These are phyloP conservation scores for Hephaestus fuliginosus DNA, from an alignment of 2,797 vertebrate genomes.

Conservation along the genomic window DNA sequence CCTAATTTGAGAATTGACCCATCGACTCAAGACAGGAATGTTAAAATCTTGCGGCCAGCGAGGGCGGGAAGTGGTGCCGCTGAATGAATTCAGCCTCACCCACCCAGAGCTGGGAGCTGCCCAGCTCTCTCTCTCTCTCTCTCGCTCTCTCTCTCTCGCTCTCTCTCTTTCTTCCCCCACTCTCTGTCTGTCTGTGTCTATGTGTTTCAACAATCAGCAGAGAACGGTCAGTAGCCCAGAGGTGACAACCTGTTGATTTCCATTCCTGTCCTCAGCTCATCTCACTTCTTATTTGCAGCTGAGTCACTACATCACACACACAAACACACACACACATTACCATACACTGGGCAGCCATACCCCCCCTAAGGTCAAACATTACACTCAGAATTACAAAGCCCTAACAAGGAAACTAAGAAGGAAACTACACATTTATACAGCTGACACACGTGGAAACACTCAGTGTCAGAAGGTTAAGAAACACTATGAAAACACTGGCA, in stretches of 20 bases:
- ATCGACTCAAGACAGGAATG: slow-evolving; percentile 19
- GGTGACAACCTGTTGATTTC: slow-evolving; percentile 62
- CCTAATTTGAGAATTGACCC: slow-evolving; percentile 10
- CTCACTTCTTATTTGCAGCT: slow-evolving; percentile 37
- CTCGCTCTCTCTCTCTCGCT: not conserved
- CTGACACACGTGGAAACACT: not conserved
- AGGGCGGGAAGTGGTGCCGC: slow-evolving; percentile 22
- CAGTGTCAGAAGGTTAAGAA: not conserved
- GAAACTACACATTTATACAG: not conserved
- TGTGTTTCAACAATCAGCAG: not conserved
- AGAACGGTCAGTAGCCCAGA: slow-evolving; percentile 15
- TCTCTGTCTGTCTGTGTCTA: not conserved
- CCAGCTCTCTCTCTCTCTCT: not conserved
- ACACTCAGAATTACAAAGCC: not conserved
- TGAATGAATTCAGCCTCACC: slow-evolving; percentile 56
- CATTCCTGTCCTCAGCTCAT: slow-evolving; percentile 30
- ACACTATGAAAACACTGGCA: not conserved
- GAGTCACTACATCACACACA: slow-evolving; percentile 41
- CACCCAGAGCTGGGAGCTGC: slow-evolving; percentile 17
- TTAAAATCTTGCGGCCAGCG: slow-evolving; percentile 40
- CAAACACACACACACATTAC: not conserved
- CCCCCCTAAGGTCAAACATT: not conserved
- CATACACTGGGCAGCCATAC: not conserved
- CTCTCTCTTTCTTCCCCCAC: not conserved
- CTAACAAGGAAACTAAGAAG: not conserved